Evolutionary conservation across 2,888 invertebrate genomes (phyloP), one percentile per base, ranked within the genome.

Genomic region (Prenolepis imparis): DNA sequence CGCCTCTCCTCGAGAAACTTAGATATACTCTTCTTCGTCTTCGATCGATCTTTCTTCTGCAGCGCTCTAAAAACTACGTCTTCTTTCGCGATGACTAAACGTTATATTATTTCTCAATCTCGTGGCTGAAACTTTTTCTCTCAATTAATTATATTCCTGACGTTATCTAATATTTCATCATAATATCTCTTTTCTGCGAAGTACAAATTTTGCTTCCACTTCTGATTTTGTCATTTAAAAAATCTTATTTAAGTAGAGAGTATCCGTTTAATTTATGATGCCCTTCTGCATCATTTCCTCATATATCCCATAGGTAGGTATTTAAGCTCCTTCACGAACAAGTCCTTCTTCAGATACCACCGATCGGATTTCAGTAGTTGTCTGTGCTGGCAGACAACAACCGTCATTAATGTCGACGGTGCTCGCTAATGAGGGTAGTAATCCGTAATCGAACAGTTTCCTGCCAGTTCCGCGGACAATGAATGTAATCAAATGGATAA

Each of bases 361-460:
- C 0, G 36, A 63, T 77, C 28, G 15, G 28, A 67, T 77, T 55
- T 57, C 67, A 77, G 57, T 77, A 57, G 67, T 67, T 21, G 63
- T 24, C 32, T 12, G 52, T 52, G n/a, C n/a, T n/a, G 52, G n/a
- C 52, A 3, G 55, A 70, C 61, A 66, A 82, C 73, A 66, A 82
- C 73, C 74, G 36, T 67, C 67, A 77, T 87, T 84, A 82, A 84
- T 78, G 57, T 57, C 41, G 66, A 67, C 74, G 78, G 80, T 88
- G 82, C 78, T 83, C 78, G 24, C 63, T 88, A 88, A 88, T 80
- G 74, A 82, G 70, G 44, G 78, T 84, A 81, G 86, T 59, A 59
- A 28, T 84, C 66, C 66, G 68, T 78, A 81, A 84, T 86, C 84
- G 63, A 86, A 67, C 52, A 67, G 61, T 74, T 83, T 78, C 85